A percentile compares a stretch with the other conserved stretches of the same genome.
Evolutionary conservation across 2,113 vertebrate species (phyloP).

Genomic region (Neopipo cinnamomea): DNA sequence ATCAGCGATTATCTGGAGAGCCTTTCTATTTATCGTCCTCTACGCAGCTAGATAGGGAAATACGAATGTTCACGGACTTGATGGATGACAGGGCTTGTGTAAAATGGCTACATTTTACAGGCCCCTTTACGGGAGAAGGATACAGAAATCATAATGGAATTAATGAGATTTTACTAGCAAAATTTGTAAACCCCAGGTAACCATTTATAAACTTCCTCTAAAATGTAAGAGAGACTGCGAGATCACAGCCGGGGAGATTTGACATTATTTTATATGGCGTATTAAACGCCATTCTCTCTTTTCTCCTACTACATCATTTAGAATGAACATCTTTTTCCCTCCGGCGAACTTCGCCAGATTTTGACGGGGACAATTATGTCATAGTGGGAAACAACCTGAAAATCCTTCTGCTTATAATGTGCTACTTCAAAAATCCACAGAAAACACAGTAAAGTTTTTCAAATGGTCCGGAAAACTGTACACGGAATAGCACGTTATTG

Average conservation of each 20-base stretch:
- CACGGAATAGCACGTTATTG: background rate
- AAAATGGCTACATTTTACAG: conserved; percentile 25
- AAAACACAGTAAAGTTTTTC: conserved; percentile 6
- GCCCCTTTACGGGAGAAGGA: conserved; percentile 16
- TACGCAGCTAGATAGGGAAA: conserved; percentile 3
- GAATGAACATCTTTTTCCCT: conserved; percentile 46
- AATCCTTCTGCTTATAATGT: background rate
- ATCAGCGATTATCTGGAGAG: conserved; percentile 25
- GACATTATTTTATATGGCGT: conserved; percentile 46
- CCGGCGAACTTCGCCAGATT: conserved; percentile 20
- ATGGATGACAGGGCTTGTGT: conserved; percentile 30
- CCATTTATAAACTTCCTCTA: conserved; percentile 25
- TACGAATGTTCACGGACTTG: background rate
- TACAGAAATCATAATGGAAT: conserved; percentile 47
- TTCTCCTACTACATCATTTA: conserved; percentile 39
- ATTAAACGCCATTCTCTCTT: conserved; percentile 7
- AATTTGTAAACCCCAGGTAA: conserved; percentile 56
- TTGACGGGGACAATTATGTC: conserved; percentile 27
- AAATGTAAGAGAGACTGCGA: background rate
- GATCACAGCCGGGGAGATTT: conserved; percentile 29
- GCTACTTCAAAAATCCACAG: background rate
- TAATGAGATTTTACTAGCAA: conserved; percentile 46
- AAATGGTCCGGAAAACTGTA: background rate
- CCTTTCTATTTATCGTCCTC: conserved; percentile 31
- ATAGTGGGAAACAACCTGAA: conserved; percentile 40